Evolutionary conservation across 1,140 invertebrate species (phyloP), one percentile per base, ranked within the genome.

Genomic region (Drosophila nigrodunni): DNA sequence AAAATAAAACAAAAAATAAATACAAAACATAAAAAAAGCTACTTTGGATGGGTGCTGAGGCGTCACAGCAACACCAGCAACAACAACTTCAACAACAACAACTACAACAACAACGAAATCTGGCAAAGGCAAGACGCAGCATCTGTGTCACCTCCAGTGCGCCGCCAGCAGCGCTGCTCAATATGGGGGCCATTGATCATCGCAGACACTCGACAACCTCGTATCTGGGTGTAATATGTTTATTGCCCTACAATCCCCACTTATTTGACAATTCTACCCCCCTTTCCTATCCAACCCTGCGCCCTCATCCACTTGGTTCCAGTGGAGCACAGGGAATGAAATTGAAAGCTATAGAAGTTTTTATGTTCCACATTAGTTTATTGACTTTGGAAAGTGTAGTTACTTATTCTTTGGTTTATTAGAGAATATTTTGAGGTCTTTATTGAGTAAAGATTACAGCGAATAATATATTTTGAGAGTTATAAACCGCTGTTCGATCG

Each of bases 211-310:
- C 91, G 41, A 90, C 88, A 61, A 80, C 91, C 76, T 91, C 91
- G 55, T 92, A 91, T 71, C 77, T 92, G 83, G 87, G 91, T 88
- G 91, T 92, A 92, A 92, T 82, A 72, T 74, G 73, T 57, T 72
- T 70, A 66, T 64, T 61, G 43, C 50, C 62, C 74, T 78, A 25
- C 3, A 30, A 30, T 59, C 57, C 21, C 57, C 41, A 11, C 25
- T 30, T 30, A 5, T 44, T 59, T 59, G 57, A 30, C 41, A 44
- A 46, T 47, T 21, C 6, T 47, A 21, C 44, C 18, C 25, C 47
- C 25, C 1, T 25, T 21, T 11, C 21, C 37, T 30, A 21, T 30
- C 25, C 37, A 7, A 3, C 10, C 30, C 3, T 10, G 9, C 13
- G 7, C 10, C 11, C n/a, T 52, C 0, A 13, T 34, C 50, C 50